Evolutionary conservation across 2,113 vertebrate species (phyloP).

Genomic region (Bucco capensis): DNA sequence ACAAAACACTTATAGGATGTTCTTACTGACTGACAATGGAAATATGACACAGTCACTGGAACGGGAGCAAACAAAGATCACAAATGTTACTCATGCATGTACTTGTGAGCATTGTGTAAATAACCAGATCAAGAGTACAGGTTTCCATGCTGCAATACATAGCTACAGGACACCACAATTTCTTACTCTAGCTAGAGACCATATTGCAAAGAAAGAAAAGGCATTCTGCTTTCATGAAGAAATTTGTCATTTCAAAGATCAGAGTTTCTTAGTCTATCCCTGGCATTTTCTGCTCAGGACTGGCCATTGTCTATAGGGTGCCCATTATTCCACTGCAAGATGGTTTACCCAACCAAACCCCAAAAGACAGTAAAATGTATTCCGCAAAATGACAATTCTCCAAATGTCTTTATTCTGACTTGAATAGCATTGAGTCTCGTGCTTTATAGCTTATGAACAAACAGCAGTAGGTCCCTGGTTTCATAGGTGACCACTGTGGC

Average conservation of each 20-base stretch:
- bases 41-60: background rate
- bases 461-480: background rate
- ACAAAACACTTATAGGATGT: background rate
- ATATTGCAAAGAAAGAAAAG: background rate
- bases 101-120: background rate
- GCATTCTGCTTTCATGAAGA: background rate
- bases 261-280: background rate
- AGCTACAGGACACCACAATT: background rate
- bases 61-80: fast-evolving
- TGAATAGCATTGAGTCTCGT: background rate
- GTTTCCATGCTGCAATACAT: background rate
- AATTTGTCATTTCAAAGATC: background rate
- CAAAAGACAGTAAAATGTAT: background rate
- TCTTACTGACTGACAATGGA: fast-evolving
- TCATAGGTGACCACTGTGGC: fast-evolving
- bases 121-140: background rate
- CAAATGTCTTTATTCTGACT: background rate
- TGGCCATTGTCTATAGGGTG: background rate
- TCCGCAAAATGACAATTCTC: background rate
- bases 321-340: background rate
- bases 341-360: background rate
- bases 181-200: background rate
- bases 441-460: background rate
- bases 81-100: background rate
- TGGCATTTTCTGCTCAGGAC: background rate